A percentile compares a stretch with the other conserved stretches of the same genome.
phyloP scores from a whole-genome alignment of 2,888 invertebrate species.

The Timema podura region DNA sequence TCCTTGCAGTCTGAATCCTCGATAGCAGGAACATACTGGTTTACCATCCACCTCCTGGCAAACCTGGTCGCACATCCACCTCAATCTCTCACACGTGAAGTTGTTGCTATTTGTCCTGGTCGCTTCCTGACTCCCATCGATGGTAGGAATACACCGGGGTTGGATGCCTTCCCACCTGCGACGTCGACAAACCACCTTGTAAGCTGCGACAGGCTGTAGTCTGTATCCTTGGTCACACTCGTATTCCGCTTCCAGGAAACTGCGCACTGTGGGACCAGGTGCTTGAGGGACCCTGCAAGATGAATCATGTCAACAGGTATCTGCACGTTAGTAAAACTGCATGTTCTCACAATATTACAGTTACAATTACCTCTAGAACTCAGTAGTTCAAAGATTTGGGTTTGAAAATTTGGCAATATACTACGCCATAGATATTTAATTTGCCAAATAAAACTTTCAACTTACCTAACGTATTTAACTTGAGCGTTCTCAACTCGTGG shows the following conservation, averaged over 20 bases:
- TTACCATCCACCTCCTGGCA: conserved; percentile 20
- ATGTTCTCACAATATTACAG: no score
- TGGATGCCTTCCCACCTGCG: conserved; percentile 18
- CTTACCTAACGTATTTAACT: no score
- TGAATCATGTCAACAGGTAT: no score
- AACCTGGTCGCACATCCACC: conserved; percentile 25
- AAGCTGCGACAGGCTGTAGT: conserved; percentile 10
- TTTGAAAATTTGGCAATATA: no score
- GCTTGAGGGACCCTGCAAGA: no score
- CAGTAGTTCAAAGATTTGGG: no score
- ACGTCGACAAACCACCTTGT: conserved; percentile 12
- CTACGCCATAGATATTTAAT: no score
- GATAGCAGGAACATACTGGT: conserved; percentile 25
- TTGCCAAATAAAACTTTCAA: no score
- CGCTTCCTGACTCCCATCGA: not conserved
- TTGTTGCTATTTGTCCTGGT: not conserved
- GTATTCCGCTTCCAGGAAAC: conserved; percentile 22
- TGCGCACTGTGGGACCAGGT: no score
- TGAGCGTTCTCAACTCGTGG: no score
- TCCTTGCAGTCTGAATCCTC: conserved; percentile 22
- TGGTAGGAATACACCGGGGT: conserved; percentile 17
- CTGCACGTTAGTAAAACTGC: no score
- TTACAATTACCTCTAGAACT: no score
- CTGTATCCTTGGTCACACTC: conserved; percentile 18
- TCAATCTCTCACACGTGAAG: not conserved